Conservation (phyloP, 2,113 vertebrate genomes). For the Setophaga petechia region DNA sequence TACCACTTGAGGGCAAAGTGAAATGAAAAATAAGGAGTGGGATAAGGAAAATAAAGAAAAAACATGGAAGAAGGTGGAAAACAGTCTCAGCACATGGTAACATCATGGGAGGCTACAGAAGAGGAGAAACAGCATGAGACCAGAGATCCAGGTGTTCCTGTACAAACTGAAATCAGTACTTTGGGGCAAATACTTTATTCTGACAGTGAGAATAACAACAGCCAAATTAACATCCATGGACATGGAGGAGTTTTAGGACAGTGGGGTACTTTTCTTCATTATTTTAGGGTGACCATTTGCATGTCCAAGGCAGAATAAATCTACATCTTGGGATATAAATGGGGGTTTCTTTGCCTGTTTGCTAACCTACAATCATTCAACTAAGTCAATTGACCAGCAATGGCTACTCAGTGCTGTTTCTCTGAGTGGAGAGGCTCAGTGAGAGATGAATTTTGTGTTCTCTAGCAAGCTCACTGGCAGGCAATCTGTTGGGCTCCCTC, state of each 20-base stretch:
- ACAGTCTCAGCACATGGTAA: not conserved
- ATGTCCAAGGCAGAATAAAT: not conserved
- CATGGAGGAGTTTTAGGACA: not conserved
- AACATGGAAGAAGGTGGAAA: not conserved
- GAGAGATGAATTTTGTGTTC: not conserved
- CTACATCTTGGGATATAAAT: not conserved
- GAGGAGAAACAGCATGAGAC: not conserved
- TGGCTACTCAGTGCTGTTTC: not conserved
- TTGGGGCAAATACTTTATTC: not conserved
- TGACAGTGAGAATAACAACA: not conserved
- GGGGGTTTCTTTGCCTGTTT: not conserved
- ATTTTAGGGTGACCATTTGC: not conserved
- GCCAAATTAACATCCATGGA: not conserved
- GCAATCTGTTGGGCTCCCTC: not conserved
- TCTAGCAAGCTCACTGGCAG: not conserved
- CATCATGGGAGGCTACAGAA: not conserved
- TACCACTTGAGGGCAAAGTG: not conserved
- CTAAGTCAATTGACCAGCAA: not conserved
- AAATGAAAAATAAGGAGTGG: not conserved
- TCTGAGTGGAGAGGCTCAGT: not conserved
- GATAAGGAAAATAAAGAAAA: not conserved
- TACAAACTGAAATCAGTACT: not conserved
- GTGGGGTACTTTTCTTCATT: not conserved
- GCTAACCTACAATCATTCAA: not conserved
- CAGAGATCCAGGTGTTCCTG: not conserved